Base-by-base conservation (phyloP, 2,113 vertebrate species). In the Vicugna pacos region DNA sequence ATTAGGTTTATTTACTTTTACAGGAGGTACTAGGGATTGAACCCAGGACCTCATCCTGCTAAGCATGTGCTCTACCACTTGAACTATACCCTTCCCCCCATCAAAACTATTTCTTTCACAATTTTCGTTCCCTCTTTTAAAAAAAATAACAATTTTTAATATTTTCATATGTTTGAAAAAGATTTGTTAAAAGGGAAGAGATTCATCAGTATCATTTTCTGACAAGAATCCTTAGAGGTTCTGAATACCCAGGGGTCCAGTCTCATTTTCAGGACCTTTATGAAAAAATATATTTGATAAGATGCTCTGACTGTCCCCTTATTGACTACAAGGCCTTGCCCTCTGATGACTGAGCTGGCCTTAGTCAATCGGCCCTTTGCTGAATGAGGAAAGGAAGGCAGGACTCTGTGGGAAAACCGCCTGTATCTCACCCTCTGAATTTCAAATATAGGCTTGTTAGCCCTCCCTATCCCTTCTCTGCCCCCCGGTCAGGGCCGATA, bases 161-260 rank as follows among this genome's bases (percentile, higher is more conserved):
- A 67, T 52, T 95, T 87, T 92, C n/a, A 35, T 64, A 52, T 35
- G 2, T 73, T 48, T 92, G 81, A 35, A 90, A 83, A 92, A 30
- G n/a, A 58, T 79, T 73, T 79, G 14, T 54, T 52, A 80, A 77
- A 80, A 77, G n/a, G 20, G 76, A 89, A 87, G 19, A 5, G 6
- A 64, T 79, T 81, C 20, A 24, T 67, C 24, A 8, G 24, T 13
- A 38, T 65, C 4, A n/a, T 67, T 90, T 90, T 90, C 35, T 91
- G 89, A 86, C 0, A 65, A 91, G 48, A 88, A 60, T 87, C 19
- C 4, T 73, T 72, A 56, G 1, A 73, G 28, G 4, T 62, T 70
- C 22, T 83, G 48, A 82, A 69, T 69, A 69, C 79, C 67, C 2
- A 76, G 82, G 70, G 8, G 0, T 1, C 24, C 42, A 11, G 54